Percentiles rank a stretch among this genome's conserved stretches.
These are phyloP conservation scores for Lepus europaeus DNA, from an alignment of 2,113 vertebrate genomes.

Conservation along the genomic window DNA sequence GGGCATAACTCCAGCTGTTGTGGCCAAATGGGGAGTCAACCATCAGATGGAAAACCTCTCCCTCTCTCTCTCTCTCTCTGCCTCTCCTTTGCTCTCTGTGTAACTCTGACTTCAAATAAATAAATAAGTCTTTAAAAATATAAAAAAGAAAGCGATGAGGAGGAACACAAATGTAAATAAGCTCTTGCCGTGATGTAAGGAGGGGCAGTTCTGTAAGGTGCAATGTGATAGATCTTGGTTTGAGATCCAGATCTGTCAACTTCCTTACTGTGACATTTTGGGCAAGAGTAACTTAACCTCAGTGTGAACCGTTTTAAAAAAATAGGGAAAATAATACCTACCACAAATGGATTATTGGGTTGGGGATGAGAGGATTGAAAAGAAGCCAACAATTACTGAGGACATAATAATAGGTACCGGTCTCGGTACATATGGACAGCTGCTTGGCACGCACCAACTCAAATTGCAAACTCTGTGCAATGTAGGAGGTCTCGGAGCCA, in stretches of 20 bases:
- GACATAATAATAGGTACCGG: not conserved
- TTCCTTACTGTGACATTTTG: not conserved
- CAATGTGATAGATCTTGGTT: not conserved
- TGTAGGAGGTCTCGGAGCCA: not conserved
- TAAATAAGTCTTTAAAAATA: too few species aligned
- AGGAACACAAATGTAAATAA: not conserved
- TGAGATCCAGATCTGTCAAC: not conserved
- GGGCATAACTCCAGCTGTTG: too few species aligned
- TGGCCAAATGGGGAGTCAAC: too few species aligned
- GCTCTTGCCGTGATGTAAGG: not conserved
- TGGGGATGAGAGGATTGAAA: conserved; percentile 33
- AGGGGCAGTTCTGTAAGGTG: not conserved
- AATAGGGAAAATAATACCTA: conserved; percentile 10
- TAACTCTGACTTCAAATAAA: too few species aligned
- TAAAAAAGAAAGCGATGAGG: not conserved
- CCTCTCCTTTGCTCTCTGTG: too few species aligned
- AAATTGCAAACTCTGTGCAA: not conserved
- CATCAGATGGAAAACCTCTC: too few species aligned
- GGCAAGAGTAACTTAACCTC: not conserved
- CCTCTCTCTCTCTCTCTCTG: too few species aligned
- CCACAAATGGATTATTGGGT: not conserved
- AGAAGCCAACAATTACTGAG: not conserved
- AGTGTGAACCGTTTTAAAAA: not conserved
- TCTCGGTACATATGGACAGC: not conserved
- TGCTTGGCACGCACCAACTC: conserved; percentile 28